These are phyloP conservation scores for Melipona beecheii DNA, from an alignment of 2,888 invertebrate genomes.

Conservation along the genomic window DNA sequence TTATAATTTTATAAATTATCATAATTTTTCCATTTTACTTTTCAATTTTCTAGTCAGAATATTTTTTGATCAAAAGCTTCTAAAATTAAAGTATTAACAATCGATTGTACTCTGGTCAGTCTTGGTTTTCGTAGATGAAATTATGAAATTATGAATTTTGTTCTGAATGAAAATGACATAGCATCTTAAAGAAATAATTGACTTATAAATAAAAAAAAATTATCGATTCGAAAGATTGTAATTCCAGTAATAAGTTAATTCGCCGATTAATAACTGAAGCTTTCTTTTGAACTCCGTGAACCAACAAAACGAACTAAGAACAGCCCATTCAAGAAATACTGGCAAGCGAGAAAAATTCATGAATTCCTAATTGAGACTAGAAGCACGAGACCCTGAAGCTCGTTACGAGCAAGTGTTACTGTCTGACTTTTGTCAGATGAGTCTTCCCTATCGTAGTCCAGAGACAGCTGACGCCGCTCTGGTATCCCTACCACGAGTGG, in stretches of 20 bases:
- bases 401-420: constrained; percentile 52
- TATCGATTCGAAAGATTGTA: neutral
- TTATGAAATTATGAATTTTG: no score
- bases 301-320: neutral
- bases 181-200: no score
- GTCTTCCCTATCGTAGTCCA: constrained; percentile 42
- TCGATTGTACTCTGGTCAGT: no score
- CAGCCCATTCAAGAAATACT: constrained; percentile 24
- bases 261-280: no score
- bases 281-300: neutral
- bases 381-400: constrained; percentile 57
- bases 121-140: no score
- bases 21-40: no score
- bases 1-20: no score
- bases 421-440: constrained; percentile 48
- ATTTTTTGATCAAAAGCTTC: no score
- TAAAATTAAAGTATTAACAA: no score
- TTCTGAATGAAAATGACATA: no score
- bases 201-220: neutral
- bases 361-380: constrained; percentile 52
- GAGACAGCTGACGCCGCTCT: constrained; percentile 56
- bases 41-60: no score
- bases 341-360: constrained; percentile 45
- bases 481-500: constrained; percentile 33
- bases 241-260: no score